Percentiles rank a stretch among this genome's conserved stretches.
These are phyloP conservation scores for Meandrina meandrites DNA, from an alignment of 92 coral and sea anemone species.

Conservation along the genomic window DNA sequence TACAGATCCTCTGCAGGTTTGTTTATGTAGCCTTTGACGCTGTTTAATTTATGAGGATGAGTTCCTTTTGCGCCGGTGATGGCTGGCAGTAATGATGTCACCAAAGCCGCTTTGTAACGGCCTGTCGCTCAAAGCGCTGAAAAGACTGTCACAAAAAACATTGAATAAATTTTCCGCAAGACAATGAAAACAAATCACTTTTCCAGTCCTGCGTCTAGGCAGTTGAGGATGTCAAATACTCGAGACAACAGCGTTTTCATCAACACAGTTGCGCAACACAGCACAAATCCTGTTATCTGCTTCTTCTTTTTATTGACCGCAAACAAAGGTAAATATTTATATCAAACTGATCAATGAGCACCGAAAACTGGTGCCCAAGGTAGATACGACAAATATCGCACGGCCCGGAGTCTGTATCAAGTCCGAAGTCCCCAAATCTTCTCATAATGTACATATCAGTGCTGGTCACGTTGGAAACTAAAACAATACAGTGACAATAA, in stretches of 20 bases:
- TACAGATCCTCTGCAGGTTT: background rate
- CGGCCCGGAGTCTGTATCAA: background rate
- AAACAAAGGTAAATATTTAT: constrained; percentile 39
- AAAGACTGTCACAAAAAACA: constrained; percentile 9
- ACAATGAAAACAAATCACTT: constrained; percentile 25
- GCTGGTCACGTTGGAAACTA: constrained; percentile 9
- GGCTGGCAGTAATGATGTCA: background rate
- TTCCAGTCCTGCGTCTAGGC: background rate
- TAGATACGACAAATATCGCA: constrained; percentile 27
- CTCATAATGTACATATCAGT: constrained; percentile 20
- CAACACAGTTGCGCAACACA: constrained; percentile 20
- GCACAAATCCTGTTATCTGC: constrained; percentile 1
- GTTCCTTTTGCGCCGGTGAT: constrained; percentile 5
- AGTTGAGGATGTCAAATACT: background rate
- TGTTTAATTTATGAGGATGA: background rate
- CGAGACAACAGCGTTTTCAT: background rate
- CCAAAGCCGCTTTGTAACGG: background rate
- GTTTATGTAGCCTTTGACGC: background rate
- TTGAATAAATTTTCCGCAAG: constrained; percentile 1
- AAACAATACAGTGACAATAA: too few relatives aligned
- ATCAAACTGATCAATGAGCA: constrained; percentile 28
- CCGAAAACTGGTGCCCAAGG: constrained; percentile 12
- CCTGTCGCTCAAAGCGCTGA: constrained; percentile 11
- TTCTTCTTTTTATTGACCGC: constrained; percentile 23
- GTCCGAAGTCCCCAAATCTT: constrained; percentile 15